Evolutionary conservation across 2,113 vertebrate genomes (phyloP).

Genomic region (Uropsilus gracilis): DNA sequence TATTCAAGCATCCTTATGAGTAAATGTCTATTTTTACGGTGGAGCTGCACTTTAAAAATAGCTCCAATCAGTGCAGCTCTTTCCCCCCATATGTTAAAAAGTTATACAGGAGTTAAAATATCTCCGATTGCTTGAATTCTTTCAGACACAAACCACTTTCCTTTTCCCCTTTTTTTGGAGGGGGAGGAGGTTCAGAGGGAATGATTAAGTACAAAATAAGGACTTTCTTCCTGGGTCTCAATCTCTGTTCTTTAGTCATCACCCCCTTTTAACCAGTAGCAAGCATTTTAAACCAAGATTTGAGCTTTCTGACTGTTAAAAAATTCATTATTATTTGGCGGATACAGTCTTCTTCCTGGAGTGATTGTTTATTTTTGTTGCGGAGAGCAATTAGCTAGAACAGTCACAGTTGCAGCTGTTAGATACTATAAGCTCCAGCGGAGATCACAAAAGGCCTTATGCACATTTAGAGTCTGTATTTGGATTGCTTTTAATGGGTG

Average conservation of each 20-base stretch:
- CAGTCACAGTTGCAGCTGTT: slow-evolving; percentile 85
- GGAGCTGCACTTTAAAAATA: slow-evolving; percentile 81
- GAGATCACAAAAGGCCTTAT: slow-evolving; percentile 78
- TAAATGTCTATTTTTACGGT: slow-evolving; percentile 83
- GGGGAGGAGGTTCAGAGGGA: not conserved
- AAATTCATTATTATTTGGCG: slow-evolving; percentile 84
- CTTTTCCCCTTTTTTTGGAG: not conserved
- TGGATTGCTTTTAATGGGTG: slow-evolving; percentile 63
- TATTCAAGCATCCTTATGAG: slow-evolving; percentile 82
- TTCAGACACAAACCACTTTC: slow-evolving; percentile 62
- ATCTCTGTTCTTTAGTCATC: slow-evolving; percentile 4
- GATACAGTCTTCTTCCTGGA: slow-evolving; percentile 78
- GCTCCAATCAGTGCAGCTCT: slow-evolving; percentile 80
- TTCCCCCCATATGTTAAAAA: slow-evolving; percentile 83
- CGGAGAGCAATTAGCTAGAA: slow-evolving; percentile 84
- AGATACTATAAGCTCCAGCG: slow-evolving; percentile 68
- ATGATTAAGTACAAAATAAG: slow-evolving; percentile 25
- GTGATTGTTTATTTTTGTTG: slow-evolving; percentile 83
- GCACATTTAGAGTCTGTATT: slow-evolving; percentile 64
- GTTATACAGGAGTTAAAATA: slow-evolving; percentile 82
- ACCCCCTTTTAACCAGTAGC: not conserved
- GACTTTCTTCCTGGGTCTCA: not conserved
- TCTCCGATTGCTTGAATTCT: slow-evolving; percentile 79
- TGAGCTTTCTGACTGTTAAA: slow-evolving; percentile 66
- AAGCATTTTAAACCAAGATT: slow-evolving; percentile 66